phyloP scores from a whole-genome alignment of 2,113 vertebrate genomes.

The Xiphophorus hellerii region DNA sequence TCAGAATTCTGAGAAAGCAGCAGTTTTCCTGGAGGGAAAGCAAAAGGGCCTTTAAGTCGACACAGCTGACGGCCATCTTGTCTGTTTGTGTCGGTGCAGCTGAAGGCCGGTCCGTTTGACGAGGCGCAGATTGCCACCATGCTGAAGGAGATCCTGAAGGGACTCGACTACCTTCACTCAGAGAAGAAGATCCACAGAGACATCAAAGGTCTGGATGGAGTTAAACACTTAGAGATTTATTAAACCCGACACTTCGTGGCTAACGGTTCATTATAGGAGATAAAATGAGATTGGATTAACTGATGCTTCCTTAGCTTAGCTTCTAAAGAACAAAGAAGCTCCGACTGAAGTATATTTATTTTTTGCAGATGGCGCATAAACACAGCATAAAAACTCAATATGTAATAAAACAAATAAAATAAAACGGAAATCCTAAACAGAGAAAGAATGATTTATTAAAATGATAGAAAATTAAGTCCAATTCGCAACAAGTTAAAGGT shows the following conservation, averaged over 20 bases:
- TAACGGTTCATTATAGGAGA: not conserved
- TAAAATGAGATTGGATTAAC: not conserved
- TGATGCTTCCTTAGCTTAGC: not conserved
- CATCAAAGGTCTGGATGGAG: conserved; percentile 68
- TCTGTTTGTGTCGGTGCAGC: conserved; percentile 26
- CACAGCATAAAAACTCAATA: too few species aligned
- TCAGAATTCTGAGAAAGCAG: too few species aligned
- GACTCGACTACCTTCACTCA: conserved; percentile 76
- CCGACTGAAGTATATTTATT: too few species aligned
- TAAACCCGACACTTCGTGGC: not conserved
- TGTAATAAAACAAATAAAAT: too few species aligned
- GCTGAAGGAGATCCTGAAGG: conserved; percentile 79
- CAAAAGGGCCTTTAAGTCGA: conserved; percentile 19
- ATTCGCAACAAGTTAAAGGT: too few species aligned
- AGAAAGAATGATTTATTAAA: too few species aligned
- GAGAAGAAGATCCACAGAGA: conserved; percentile 79
- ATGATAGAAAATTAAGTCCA: too few species aligned
- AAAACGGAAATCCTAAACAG: too few species aligned
- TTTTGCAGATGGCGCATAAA: not conserved
- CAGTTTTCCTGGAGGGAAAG: conserved; percentile 3
- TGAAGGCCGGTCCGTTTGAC: conserved; percentile 70
- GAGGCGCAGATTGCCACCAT: conserved; percentile 76
- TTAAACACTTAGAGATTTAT: not conserved
- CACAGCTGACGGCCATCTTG: not conserved
- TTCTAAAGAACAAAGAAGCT: too few species aligned